Evolutionary conservation across 2,888 invertebrate genomes (phyloP), one percentile per base, ranked within the genome.

Genomic region (Tetheella fluctuosa): DNA sequence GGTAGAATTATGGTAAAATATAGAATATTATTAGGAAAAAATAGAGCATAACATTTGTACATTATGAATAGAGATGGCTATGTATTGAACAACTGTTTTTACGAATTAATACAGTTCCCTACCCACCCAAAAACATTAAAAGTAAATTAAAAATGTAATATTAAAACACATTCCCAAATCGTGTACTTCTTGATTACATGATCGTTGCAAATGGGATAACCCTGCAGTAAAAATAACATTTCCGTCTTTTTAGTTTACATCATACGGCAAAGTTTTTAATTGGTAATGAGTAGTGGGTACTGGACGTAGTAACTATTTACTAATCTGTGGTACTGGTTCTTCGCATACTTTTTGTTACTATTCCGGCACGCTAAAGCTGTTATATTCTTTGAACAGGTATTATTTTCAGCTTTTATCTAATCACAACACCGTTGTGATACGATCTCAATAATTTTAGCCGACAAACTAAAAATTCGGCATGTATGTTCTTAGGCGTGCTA

Each of bases 221-320:
- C 6, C 7, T 42, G n/a, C n/a, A n/a, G n/a, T 15, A 53, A 63
- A 54, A 57, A 42, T 64, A 70, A 72, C 74, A 81, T 76, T 68
- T n/a, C n/a, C n/a, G n/a, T n/a, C n/a, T 69, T 80, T 84, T 80
- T 80, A 80, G 83, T 83, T 83, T 84, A 78, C 75, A 71, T 71
- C 76, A 74, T 77, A 76, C 84, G 81, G 79, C 75, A 70, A 83
- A 84, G 83, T 85, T 86, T 84, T 86, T 88, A 90, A 89, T 90
- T 88, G 87, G 84, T 82, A 70, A 73, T 74, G 69, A 70, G 66
- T 61, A 64, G 64, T 63, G 59, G 39, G n/a, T n/a, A 10, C 39
- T 61, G 10, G 10, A 7, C 10, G 30, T n/a, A n/a, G n/a, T n/a
- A n/a, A n/a, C 25, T 25, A 4, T 25, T 25, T 25, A 25, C 6